These are phyloP conservation scores for Ploceus nigricollis DNA, from an alignment of 2,113 vertebrate genomes.

Conservation along the genomic window DNA sequence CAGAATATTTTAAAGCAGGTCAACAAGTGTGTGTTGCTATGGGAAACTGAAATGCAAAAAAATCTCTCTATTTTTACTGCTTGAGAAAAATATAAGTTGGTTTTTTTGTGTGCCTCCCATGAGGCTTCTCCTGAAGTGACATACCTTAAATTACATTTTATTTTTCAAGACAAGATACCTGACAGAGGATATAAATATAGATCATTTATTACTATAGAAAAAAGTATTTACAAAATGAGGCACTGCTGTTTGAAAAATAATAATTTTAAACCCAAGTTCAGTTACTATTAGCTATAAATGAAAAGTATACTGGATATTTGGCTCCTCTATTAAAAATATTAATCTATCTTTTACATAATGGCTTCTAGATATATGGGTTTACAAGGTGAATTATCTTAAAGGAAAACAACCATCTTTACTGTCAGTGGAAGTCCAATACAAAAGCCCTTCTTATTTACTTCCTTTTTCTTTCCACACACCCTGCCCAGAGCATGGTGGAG, in stretches of 20 bases:
- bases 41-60: constrained; percentile 10
- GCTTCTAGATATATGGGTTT: neutral
- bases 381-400: neutral
- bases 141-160: constrained; percentile 13
- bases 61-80: neutral
- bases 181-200: neutral
- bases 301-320: neutral
- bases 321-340: neutral
- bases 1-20: neutral
- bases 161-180: constrained; percentile 17
- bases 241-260: neutral
- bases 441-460: neutral
- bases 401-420: neutral
- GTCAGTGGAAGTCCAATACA: neutral
- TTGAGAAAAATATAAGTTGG: constrained; percentile 14
- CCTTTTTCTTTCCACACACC: neutral
- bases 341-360: neutral
- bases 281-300: neutral
- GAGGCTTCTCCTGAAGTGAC: constrained; percentile 4
- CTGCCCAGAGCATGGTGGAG: neutral
- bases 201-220: neutral
- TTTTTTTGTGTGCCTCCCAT: neutral
- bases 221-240: neutral
- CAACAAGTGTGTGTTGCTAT: constrained; percentile 15
- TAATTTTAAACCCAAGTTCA: neutral